Evolutionary conservation across 2,888 invertebrate species (phyloP).

Genomic region (Neocrepidodera transversa): DNA sequence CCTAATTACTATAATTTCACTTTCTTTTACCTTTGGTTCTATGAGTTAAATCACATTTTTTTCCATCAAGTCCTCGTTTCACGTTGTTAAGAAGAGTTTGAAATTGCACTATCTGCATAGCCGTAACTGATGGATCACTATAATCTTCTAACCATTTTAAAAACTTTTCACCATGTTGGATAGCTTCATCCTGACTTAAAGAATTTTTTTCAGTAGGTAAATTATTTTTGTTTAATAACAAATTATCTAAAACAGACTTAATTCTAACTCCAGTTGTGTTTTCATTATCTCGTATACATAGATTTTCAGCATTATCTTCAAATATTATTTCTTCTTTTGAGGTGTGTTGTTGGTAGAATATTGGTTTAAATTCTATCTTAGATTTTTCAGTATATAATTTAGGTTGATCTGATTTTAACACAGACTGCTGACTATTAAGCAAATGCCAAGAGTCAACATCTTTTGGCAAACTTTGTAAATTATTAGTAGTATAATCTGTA

Average conservation of each 20-base stretch:
- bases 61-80: constrained; percentile 66
- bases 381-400: too few species aligned
- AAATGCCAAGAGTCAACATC: too few species aligned
- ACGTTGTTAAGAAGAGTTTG: constrained; percentile 76
- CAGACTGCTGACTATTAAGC: too few species aligned
- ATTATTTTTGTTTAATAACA: constrained; percentile 64
- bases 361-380: constrained; percentile 74
- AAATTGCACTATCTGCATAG: constrained; percentile 79
- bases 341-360: constrained; percentile 70
- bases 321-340: constrained; percentile 40
- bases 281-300: constrained; percentile 32
- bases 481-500: too few species aligned
- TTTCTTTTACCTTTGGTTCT: constrained; percentile 55
- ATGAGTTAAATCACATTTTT: constrained; percentile 49
- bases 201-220: constrained; percentile 40
- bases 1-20: constrained; percentile 35
- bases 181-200: constrained; percentile 64
- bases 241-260: constrained; percentile 73
- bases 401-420: too few species aligned
- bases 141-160: constrained; percentile 80
- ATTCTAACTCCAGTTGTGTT: constrained; percentile 59
- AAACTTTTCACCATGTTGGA: constrained; percentile 82
- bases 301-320: constrained; percentile 34
- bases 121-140: constrained; percentile 79
- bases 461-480: too few species aligned